Base-by-base conservation (phyloP, 1,140 invertebrate species). In the Orussus abietinus region DNA sequence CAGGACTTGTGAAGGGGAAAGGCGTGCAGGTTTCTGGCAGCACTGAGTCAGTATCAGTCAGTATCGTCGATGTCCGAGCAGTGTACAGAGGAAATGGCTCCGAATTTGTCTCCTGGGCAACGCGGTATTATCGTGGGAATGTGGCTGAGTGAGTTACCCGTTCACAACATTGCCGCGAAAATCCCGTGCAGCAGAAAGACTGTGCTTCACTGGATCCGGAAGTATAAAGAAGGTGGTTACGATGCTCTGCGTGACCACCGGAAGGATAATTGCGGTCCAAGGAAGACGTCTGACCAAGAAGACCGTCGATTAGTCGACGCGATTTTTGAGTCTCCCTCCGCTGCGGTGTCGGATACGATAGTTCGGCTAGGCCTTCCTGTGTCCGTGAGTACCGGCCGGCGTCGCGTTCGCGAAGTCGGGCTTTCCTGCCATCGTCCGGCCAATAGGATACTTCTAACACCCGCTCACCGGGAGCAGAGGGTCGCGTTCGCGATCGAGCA, bases 101-200 rank as follows among this genome's bases (percentile, higher is more conserved):
- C n/a, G n/a, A n/a, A n/a, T n/a, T n/a, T n/a, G n/a, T n/a, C n/a
- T n/a, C n/a, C n/a, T n/a, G n/a, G n/a, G n/a, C n/a, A n/a, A n/a
- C n/a, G n/a, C n/a, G n/a, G n/a, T n/a, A n/a, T n/a, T n/a, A 38
- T 38, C 5, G 36, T 38, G 4, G 36, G 36, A 1, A 10, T 38
- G 21, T 28, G 22, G 21, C 12, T 3, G 11, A 17, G 6, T 10
- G 36, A 28, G 3, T 10, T n/a, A 15, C 9, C 6, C 3, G 11
- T 3, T 5, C 9, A 38, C 1, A 9, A 4, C 4, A 38, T 38
- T 14, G 22, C 22, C 3, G 39, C 22, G 12, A 21, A 21, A 14
- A 32, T 42, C 3, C 19, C 20, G 2, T 42, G 39, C 19, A 42
- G 21, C 12, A 32, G 32, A 2, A 42, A 42, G 11, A 42, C 30